Conservation (phyloP, 2,113 vertebrate species). For the Neolamprologus caudopunctatus region DNA sequence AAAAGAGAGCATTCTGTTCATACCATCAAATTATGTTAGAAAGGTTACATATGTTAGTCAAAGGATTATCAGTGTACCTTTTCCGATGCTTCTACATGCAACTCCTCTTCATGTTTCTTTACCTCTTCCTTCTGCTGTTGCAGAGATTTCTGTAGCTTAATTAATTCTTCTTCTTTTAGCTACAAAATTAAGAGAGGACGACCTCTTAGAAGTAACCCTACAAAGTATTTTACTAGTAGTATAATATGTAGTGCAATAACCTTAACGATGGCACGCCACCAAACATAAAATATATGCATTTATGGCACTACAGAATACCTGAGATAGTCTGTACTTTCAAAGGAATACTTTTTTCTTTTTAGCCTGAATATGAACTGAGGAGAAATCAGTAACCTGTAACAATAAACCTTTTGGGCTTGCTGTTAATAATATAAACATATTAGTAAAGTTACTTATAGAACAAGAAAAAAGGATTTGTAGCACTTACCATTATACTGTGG, state of each 20-base stretch:
- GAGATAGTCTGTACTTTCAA: slow-evolving; percentile 49
- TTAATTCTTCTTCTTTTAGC: slow-evolving; percentile 62
- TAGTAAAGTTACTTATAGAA: background rate
- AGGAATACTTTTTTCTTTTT: slow-evolving; percentile 41
- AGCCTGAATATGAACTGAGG: slow-evolving; percentile 8
- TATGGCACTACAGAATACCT: background rate
- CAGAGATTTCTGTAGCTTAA: slow-evolving; percentile 41
- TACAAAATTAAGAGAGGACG: background rate
- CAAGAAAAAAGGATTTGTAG: background rate
- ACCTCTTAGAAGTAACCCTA: background rate
- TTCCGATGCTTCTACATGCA: slow-evolving; percentile 37
- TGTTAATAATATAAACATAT: background rate
- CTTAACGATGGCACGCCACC: background rate
- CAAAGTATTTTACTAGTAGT: background rate
- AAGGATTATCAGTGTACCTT: slow-evolving; percentile 21
- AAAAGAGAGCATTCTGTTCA: background rate
- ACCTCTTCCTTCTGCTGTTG: slow-evolving; percentile 41
- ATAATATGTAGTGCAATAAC: background rate
- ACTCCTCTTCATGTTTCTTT: slow-evolving; percentile 39
- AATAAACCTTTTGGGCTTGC: slow-evolving; percentile 31
- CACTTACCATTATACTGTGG: slow-evolving; percentile 27
- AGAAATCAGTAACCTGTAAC: background rate
- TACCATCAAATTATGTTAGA: background rate
- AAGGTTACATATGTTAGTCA: background rate
- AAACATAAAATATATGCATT: background rate